phyloP scores from a whole-genome alignment of 2,797 vertebrate genomes.

The Phoebastria nigripes region DNA sequence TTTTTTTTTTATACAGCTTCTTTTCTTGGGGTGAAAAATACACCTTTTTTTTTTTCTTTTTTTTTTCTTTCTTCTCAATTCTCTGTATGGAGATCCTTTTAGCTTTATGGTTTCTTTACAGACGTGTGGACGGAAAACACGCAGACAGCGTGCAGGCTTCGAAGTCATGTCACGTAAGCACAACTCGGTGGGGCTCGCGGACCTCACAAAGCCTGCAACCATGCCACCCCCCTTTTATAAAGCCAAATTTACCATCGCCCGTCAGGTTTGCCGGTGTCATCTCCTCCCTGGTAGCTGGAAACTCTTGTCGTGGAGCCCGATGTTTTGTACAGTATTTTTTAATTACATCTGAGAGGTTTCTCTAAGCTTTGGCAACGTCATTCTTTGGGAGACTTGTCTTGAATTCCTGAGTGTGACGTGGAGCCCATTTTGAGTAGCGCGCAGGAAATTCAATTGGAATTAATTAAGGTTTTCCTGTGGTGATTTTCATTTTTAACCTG shows the following conservation, averaged over 20 bases:
- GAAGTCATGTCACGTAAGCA: slow-evolving; percentile 60
- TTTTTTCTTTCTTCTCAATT: not conserved
- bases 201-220: slow-evolving; percentile 26
- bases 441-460: not conserved
- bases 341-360: not conserved
- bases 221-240: not conserved
- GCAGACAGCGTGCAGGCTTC: not conserved
- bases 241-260: not conserved
- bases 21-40: not conserved
- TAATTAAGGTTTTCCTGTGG: not conserved
- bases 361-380: not conserved
- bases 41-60: not conserved
- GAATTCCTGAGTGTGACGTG: not conserved
- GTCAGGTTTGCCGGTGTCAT: not conserved
- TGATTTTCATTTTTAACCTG: not conserved
- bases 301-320: not conserved
- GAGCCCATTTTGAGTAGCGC: not conserved
- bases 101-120: slow-evolving; percentile 14
- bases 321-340: not conserved
- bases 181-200: slow-evolving; percentile 43
- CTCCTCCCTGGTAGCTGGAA: not conserved
- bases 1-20: not conserved
- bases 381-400: not conserved
- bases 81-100: slow-evolving; percentile 11
- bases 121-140: not conserved